Conservation (phyloP, 1,140 invertebrate genomes). For the Ericerus pela region DNA sequence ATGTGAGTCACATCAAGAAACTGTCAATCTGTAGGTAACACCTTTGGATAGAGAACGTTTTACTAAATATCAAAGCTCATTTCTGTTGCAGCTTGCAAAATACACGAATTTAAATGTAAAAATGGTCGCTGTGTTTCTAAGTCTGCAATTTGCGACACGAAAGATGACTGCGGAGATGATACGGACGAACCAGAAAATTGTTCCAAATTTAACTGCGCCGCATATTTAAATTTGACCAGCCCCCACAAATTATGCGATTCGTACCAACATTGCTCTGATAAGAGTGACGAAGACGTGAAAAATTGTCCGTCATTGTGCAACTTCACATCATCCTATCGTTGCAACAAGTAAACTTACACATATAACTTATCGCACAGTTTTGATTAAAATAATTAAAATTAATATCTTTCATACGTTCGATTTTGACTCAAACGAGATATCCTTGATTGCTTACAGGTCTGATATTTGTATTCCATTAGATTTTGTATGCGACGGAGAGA, state of each 20-base stretch:
- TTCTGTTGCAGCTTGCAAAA: constrained; percentile 33
- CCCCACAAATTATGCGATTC: constrained; percentile 59
- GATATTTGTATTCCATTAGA: constrained; percentile 44
- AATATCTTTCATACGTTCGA: background rate
- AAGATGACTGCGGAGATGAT: constrained; percentile 48
- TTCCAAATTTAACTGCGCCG: constrained; percentile 37
- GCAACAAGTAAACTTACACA: background rate
- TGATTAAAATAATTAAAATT: background rate
- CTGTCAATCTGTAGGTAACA: no score
- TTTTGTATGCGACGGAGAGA: constrained; percentile 51
- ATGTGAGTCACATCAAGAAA: no score
- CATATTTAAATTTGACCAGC: constrained; percentile 46
- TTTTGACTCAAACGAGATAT: no score
- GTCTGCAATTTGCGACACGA: constrained; percentile 46
- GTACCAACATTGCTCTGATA: constrained; percentile 58
- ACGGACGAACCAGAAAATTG: constrained; percentile 53
- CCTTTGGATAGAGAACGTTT: no score
- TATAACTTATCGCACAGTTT: background rate
- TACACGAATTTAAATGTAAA: constrained; percentile 44
- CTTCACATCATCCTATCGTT: constrained; percentile 8
- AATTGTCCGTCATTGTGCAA: constrained; percentile 42
- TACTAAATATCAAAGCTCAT: no score
- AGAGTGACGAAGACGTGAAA: constrained; percentile 53
- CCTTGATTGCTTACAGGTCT: constrained; percentile 8
- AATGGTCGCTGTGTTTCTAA: constrained; percentile 52